Evolutionary conservation across 2,797 vertebrate species (phyloP).

Genomic region (Phaenicophaeus curvirostris): DNA sequence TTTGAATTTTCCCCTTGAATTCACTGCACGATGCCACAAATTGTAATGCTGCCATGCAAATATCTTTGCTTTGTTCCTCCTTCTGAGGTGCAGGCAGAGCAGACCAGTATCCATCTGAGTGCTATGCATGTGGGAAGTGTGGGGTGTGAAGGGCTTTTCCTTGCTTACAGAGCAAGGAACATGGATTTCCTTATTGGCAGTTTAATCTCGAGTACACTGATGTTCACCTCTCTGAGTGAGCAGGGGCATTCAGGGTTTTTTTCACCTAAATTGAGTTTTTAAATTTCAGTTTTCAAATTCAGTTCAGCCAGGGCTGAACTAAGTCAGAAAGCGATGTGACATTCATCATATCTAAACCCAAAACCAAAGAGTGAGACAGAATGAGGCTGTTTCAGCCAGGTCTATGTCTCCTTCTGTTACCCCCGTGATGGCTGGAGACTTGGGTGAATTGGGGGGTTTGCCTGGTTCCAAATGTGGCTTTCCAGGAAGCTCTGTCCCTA

Average conservation of each 20-base stretch:
- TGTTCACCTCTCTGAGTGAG: background rate
- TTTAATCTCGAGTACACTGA: background rate
- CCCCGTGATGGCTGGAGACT: background rate
- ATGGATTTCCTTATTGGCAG: background rate
- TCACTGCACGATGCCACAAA: background rate
- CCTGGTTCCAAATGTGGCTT: background rate
- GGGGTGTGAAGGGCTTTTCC: background rate
- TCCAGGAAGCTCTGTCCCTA: background rate
- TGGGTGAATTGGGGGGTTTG: background rate
- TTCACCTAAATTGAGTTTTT: background rate
- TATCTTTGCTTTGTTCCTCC: background rate
- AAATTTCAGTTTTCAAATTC: too few species aligned
- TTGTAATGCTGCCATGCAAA: background rate
- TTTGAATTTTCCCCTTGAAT: background rate
- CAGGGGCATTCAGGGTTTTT: background rate
- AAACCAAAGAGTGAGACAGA: background rate
- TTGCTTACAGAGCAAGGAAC: background rate
- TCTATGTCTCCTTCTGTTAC: background rate
- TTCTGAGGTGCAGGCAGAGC: background rate
- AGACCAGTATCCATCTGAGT: background rate
- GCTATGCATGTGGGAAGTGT: background rate
- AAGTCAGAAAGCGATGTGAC: background rate
- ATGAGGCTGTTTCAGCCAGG: background rate
- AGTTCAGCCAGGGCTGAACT: background rate
- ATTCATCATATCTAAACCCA: background rate